Evolutionary conservation across 2,888 invertebrate genomes (phyloP).

Genomic region (Drosophila robusta): DNA sequence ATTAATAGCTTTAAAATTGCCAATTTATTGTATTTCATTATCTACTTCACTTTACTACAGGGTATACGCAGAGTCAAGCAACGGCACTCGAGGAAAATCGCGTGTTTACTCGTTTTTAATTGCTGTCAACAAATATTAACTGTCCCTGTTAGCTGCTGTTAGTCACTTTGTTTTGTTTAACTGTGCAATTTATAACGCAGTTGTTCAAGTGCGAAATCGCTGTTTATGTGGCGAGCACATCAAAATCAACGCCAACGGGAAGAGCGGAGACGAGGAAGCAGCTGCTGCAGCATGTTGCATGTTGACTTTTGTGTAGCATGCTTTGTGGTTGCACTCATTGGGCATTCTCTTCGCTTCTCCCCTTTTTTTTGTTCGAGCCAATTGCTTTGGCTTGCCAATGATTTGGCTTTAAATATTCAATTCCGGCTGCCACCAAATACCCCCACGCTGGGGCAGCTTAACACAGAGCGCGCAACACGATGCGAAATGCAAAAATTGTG

Average conservation of each 20-base stretch:
- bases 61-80: not conserved
- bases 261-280: not conserved
- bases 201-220: conserved; percentile 29
- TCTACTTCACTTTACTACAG: not conserved
- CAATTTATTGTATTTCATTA: not conserved
- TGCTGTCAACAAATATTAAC: conserved; percentile 42
- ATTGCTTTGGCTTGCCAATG: conserved; percentile 14
- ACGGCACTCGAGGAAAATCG: not conserved
- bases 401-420: conserved; percentile 43
- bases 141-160: conserved; percentile 8
- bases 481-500: conserved; percentile 69
- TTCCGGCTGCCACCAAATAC: conserved; percentile 2
- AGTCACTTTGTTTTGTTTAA: conserved; percentile 33
- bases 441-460: not conserved
- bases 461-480: conserved; percentile 37
- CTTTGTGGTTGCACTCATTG: conserved; percentile 23
- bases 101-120: conserved; percentile 33
- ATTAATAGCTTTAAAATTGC: no score
- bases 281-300: conserved; percentile 33
- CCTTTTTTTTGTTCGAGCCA: not conserved
- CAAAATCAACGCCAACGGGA: conserved; percentile 1
- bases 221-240: conserved; percentile 28
- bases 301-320: conserved; percentile 29
- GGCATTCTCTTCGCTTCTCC: conserved; percentile 6
- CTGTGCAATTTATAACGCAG: conserved; percentile 36